phyloP scores from a whole-genome alignment of 1,140 invertebrate species.

The Phthorimaea operculella region DNA sequence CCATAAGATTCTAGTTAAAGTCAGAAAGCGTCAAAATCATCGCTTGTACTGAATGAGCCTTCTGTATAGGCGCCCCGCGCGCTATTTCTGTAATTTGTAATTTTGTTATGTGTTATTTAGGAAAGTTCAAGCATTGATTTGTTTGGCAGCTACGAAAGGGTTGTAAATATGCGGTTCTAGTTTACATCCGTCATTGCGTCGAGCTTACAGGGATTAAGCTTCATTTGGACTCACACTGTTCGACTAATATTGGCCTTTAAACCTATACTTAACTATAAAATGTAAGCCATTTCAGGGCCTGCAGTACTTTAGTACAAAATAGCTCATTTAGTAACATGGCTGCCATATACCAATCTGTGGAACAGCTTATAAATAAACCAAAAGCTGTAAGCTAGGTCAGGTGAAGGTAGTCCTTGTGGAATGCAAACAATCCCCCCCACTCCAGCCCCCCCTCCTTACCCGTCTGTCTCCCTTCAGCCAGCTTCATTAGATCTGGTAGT shows the following conservation, averaged over 20 bases:
- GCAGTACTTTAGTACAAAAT: neutral
- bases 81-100: no score
- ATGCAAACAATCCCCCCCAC: slow-evolving; percentile 18
- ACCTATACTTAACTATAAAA: neutral
- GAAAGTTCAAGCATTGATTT: no score
- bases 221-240: neutral
- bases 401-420: slow-evolving; percentile 30
- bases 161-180: no score
- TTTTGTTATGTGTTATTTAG: no score
- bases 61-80: no score
- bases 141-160: no score
- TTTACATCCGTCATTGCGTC: no score
- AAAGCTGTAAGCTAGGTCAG: slow-evolving; percentile 28
- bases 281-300: neutral
- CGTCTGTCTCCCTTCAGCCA: no score
- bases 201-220: neutral
- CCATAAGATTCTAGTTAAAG: no score
- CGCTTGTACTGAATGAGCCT: no score
- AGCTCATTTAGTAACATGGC: neutral
- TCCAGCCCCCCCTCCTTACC: neutral
- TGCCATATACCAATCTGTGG: neutral
- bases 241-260: neutral
- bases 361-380: neutral
- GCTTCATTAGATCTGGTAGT: no score
- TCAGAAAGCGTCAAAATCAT: no score